These are phyloP conservation scores for Fistularia tabacaria DNA, from an alignment of 2,797 vertebrate genomes.

Conservation along the genomic window DNA sequence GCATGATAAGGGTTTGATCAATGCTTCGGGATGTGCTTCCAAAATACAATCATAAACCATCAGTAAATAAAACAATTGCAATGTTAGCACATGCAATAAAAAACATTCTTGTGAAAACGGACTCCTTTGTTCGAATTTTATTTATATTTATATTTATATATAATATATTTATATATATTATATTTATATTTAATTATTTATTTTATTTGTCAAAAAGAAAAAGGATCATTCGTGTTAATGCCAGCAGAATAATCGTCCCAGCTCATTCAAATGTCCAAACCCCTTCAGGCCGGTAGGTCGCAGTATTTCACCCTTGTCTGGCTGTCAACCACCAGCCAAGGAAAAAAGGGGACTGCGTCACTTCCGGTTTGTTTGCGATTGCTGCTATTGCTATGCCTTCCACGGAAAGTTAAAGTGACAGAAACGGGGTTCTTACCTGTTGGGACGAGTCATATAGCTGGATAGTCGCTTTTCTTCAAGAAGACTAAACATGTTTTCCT, in stretches of 20 bases:
- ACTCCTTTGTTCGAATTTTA: background rate
- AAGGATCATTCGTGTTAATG: background rate
- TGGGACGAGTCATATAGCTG: background rate
- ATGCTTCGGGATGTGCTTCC: slow-evolving; percentile 1
- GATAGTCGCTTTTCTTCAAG: background rate
- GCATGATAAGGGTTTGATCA: slow-evolving; percentile 6
- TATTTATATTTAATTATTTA: too few relatives aligned
- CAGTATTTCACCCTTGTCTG: too few relatives aligned
- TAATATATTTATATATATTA: too few relatives aligned
- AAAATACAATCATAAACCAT: slow-evolving; percentile 20
- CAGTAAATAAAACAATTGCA: slow-evolving; percentile 3
- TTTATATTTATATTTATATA: too few relatives aligned
- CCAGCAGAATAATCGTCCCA: too few relatives aligned
- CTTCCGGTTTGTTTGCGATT: slow-evolving; percentile 32
- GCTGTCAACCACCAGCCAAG: too few relatives aligned
- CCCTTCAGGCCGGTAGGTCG: too few relatives aligned
- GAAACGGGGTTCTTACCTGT: slow-evolving; percentile 7
- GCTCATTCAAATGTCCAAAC: too few relatives aligned
- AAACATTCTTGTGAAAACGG: slow-evolving; percentile 10
- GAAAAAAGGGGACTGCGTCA: slow-evolving; percentile 14
- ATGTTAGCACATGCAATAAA: slow-evolving; percentile 46
- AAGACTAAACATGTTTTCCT: slow-evolving; percentile 79
- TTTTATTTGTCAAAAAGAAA: background rate
- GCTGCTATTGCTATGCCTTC: slow-evolving; percentile 10
- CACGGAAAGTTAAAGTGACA: slow-evolving; percentile 15